A percentile compares a stretch with the other conserved stretches of the same genome.
These are phyloP conservation scores for Premnoplex brunnescens DNA, from an alignment of 2,797 vertebrate genomes.

Conservation along the genomic window DNA sequence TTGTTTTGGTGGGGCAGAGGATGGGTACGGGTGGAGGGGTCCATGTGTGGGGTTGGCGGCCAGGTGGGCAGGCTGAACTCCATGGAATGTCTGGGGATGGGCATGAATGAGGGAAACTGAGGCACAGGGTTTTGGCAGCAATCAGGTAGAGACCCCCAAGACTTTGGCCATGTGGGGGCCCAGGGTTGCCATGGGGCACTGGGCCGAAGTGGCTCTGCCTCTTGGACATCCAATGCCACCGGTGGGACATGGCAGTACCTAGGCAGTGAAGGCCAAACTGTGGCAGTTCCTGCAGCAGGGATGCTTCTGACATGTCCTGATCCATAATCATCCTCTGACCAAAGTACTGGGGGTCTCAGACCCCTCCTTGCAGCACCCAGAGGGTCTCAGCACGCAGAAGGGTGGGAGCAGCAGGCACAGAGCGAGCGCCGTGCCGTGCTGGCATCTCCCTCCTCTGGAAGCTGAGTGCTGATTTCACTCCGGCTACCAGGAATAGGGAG, in stretches of 20 bases:
- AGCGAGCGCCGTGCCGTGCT: rapidly evolving
- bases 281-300: background rate
- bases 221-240: rapidly evolving
- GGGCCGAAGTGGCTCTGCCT: background rate
- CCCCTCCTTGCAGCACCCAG: background rate
- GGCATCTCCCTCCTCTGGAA: conserved; percentile 26
- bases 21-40: background rate
- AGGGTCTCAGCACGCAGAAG: rapidly evolving
- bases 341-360: rapidly evolving
- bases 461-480: conserved; percentile 53
- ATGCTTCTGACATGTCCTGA: background rate
- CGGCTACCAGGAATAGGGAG: conserved; percentile 40
- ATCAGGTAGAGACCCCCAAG: background rate
- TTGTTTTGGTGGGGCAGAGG: background rate
- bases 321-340: background rate
- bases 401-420: background rate
- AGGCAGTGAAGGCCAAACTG: rapidly evolving
- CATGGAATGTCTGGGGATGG: background rate
- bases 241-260: background rate
- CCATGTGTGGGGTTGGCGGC: rapidly evolving
- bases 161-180: rapidly evolving
- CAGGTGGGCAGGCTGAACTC: background rate
- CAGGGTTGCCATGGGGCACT: rapidly evolving
- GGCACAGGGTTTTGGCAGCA: background rate
- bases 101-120: background rate